These are phyloP conservation scores for Bombylius major DNA, from an alignment of 2,888 invertebrate species.

Conservation along the genomic window DNA sequence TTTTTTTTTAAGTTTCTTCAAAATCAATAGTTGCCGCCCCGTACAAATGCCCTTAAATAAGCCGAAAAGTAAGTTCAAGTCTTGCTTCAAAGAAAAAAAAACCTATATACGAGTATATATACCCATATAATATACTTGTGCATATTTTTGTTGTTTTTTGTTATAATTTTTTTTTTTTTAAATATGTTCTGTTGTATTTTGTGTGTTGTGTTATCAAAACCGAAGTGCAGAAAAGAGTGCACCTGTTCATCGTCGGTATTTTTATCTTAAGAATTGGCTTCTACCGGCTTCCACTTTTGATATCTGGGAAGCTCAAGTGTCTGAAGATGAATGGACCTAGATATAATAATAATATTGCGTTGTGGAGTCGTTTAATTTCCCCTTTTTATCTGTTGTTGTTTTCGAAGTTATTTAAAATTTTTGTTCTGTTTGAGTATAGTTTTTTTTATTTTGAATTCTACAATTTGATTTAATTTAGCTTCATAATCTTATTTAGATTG, in stretches of 20 bases:
- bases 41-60: conserved; percentile 18
- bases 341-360: background rate
- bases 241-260: conserved; percentile 1
- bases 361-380: background rate
- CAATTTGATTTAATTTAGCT: too few relatives aligned
- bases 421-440: too few relatives aligned
- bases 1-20: background rate
- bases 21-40: conserved; percentile 19
- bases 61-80: conserved; percentile 13
- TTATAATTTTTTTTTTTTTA: too few relatives aligned
- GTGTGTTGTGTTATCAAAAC: background rate
- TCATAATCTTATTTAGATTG: too few relatives aligned
- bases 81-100: background rate
- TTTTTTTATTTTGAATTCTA: too few relatives aligned
- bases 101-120: too few relatives aligned
- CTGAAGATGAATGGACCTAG: background rate
- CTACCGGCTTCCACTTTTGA: background rate
- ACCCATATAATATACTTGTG: too few relatives aligned
- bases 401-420: too few relatives aligned
- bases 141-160: too few relatives aligned
- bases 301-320: background rate
- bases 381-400: background rate
- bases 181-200: too few relatives aligned
- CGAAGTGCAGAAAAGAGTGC: conserved; percentile 3
- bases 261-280: background rate